phyloP scores from a whole-genome alignment of 2,797 vertebrate genomes.

The Sebastes oblongus region DNA sequence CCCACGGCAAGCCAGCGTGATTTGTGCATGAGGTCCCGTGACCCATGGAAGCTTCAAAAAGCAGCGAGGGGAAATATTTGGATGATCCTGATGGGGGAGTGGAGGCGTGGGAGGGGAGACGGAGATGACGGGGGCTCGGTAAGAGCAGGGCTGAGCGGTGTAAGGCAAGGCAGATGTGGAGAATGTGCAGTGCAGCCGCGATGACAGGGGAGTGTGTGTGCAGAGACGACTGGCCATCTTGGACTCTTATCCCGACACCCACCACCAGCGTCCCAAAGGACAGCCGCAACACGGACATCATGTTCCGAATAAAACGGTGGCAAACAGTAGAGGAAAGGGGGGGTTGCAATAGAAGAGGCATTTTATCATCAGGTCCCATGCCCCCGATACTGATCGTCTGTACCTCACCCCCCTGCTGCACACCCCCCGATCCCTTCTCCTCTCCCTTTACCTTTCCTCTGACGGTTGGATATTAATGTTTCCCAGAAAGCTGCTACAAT shows the following conservation, averaged over 20 bases:
- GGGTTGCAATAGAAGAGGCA: slow-evolving; percentile 22
- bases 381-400: slow-evolving; percentile 64
- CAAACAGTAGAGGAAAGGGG: slow-evolving; percentile 19
- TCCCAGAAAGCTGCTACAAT: slow-evolving; percentile 78
- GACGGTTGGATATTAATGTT: slow-evolving; percentile 78
- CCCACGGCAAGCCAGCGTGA: slow-evolving; percentile 86
- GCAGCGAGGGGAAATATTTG: slow-evolving; percentile 89
- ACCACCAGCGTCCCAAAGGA: slow-evolving; percentile 26
- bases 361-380: slow-evolving; percentile 65
- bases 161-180: slow-evolving; percentile 94
- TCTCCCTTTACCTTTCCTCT: slow-evolving; percentile 64
- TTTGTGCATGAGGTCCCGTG: slow-evolving; percentile 94
- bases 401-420: slow-evolving; percentile 49
- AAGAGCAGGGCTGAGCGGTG: slow-evolving; percentile 53
- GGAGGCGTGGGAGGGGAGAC: slow-evolving; percentile 83
- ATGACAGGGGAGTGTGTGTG: slow-evolving; percentile 61
- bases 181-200: slow-evolving; percentile 77
- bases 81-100: slow-evolving; percentile 89
- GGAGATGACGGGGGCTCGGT: slow-evolving; percentile 66
- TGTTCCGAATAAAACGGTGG: slow-evolving; percentile 32
- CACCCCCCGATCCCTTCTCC: slow-evolving; percentile 33
- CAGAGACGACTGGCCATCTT: slow-evolving; percentile 34
- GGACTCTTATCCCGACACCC: slow-evolving; percentile 19
- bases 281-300: slow-evolving; percentile 11
- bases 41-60: slow-evolving; percentile 92